These are phyloP conservation scores for Tachypleus tridentatus DNA, from an alignment of 1,140 invertebrate genomes.

Conservation along the genomic window DNA sequence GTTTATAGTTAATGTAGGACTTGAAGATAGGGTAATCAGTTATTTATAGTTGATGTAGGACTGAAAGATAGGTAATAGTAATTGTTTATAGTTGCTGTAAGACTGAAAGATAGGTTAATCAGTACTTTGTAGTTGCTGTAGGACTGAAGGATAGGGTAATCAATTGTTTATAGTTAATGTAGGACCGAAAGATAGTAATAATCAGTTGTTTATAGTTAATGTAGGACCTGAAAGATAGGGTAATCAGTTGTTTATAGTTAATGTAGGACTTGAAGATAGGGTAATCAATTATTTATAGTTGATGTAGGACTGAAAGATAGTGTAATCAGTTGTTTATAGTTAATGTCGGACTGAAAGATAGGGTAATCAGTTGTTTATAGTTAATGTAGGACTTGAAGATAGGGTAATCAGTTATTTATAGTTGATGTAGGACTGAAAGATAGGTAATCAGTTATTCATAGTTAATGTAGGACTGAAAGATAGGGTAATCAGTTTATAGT, in stretches of 20 bases:
- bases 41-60: constrained; percentile 30
- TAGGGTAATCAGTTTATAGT: constrained; percentile 39
- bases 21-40: constrained; percentile 58
- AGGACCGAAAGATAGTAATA: constrained; percentile 67
- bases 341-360: constrained; percentile 55
- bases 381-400: constrained; percentile 54
- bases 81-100: constrained; percentile 8
- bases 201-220: constrained; percentile 11
- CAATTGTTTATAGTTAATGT: too few relatives aligned
- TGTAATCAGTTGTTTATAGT: constrained; percentile 32
- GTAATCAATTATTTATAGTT: constrained; percentile 31
- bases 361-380: constrained; percentile 37
- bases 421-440: constrained; percentile 54
- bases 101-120: constrained; percentile 62
- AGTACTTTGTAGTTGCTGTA: neutral
- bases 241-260: constrained; percentile 25
- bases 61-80: constrained; percentile 71
- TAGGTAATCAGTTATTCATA: constrained; percentile 35
- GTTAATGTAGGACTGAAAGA: constrained; percentile 54
- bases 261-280: constrained; percentile 59
- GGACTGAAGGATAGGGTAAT: constrained; percentile 65
- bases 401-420: constrained; percentile 38
- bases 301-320: constrained; percentile 59
- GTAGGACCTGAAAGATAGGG: constrained; percentile 59
- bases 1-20: constrained; percentile 32